Evolutionary conservation across 2,797 vertebrate species (phyloP), one percentile per base, ranked within the genome.

Genomic region (Anguilla pacifica): DNA sequence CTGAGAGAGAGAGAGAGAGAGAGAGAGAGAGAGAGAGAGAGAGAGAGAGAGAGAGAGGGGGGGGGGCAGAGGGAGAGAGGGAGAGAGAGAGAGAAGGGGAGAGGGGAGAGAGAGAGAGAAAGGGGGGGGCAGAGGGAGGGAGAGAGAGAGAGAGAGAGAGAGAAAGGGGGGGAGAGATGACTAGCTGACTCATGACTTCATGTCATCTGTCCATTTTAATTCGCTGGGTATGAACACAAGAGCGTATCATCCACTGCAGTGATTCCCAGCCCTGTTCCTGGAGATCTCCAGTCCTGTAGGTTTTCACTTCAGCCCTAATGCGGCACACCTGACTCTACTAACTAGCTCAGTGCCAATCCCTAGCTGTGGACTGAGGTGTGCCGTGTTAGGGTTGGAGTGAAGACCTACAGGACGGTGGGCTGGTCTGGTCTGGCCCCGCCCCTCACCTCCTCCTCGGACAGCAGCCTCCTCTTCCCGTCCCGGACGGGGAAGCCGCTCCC

Each of bases 401-500:
- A 61, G 3, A 2, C 59, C 59, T 61, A 15, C 59, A 61, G 22
- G 59, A 61, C 15, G 51, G 53, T 9, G 17, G 83, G 22, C 39
- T 39, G 39, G 39, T 39, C 39, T 39, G 39, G 1, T 2, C 39
- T 2, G 2, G 39, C 39, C 39, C 39, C 39, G 39, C 39, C 39
- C 39, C 91, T 92, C 88, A 99, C 98, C 97, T 99, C 99, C 89
- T 99, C 99, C 86, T 99, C 98, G 31, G 97, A 96, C 83, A 98
- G 93, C 4, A 99, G 96, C 91, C 98, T 97, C 90, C 96, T 95
- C 88, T 96, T 97, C 72, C 97, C 97, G 35, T 98, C 98, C 89
- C 97, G 95, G 35, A 99, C 93, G 0, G 99, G 99, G 92, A 99
- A 99, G 2, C 98, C 99, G 46, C 98, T 99, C 85, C 99, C 99